Evolutionary conservation across 1,140 invertebrate species (phyloP), one percentile per base, ranked within the genome.

Genomic region (Monochamus saltuarius): DNA sequence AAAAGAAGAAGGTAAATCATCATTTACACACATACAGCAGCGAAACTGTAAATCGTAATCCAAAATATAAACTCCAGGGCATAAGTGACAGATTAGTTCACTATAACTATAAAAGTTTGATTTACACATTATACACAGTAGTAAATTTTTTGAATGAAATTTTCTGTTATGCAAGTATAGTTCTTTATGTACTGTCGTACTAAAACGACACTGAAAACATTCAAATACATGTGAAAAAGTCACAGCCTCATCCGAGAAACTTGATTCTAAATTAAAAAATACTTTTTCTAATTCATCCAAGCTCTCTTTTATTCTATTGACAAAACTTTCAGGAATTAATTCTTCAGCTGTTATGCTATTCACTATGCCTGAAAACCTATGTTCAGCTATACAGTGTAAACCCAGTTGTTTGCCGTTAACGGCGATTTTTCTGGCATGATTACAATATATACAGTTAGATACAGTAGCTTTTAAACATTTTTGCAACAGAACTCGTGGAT

Each of bases 121-220:
- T 78, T 91, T 90, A 74, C 90, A 93, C 89, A 93, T 91, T 57
- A 89, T 84, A 77, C 90, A 93, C 37, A 89, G 75, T 38, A 91
- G 79, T 57, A 89, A 86, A 22, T 87, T 85, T 75, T 90, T 92
- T 64, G 89, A 85, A 78, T 93, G 90, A 82, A 89, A 85, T 78
- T 91, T 89, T 49, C 89, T 81, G 74, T 92, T 92, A 74, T 93
- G 90, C 62, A 89, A 79, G 77, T 90, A 91, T 9, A 92, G 80
- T 76, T 93, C 90, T 77, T 91, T 92, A 69, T 91, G 89, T 35
- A 88, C 79, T 4, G 82, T 76, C 42, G 89, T 89, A 59, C 85
- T 81, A 73, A 86, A 90, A 68, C 88, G 83, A 77, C 90, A 93
- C 65, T 90, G 88, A 79, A 92, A 91, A 79, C 90, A 93, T 75